A percentile compares a stretch with the other conserved stretches of the same genome.
phyloP scores from a whole-genome alignment of 2,888 invertebrate species.

The Arge pagana region DNA sequence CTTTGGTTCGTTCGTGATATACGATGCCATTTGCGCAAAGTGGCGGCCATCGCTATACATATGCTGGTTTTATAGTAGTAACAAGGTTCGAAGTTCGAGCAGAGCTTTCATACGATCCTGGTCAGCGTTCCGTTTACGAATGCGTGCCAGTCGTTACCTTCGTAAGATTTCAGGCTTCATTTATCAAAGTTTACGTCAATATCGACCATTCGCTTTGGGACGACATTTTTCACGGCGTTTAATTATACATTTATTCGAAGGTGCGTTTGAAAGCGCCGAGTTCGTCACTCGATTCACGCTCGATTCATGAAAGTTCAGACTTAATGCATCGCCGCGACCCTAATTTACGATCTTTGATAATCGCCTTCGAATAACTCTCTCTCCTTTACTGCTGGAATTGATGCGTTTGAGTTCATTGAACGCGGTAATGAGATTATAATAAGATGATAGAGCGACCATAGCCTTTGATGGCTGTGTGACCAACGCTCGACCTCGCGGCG shows the following conservation, averaged over 20 bases:
- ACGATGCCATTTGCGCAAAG: conserved; percentile 56
- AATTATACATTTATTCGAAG: too few species aligned
- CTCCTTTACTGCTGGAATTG: neutral
- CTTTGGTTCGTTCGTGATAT: conserved; percentile 51
- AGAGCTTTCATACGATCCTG: conserved; percentile 30
- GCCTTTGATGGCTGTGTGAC: conserved; percentile 10
- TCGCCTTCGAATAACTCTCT: neutral
- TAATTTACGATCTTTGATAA: too few species aligned
- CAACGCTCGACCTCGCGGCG: conserved; percentile 1
- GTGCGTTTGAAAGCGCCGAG: too few species aligned
- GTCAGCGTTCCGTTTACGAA: conserved; percentile 12
- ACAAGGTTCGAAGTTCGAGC: too few species aligned
- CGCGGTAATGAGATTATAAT: conserved; percentile 11
- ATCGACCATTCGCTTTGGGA: too few species aligned
- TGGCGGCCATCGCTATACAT: conserved; percentile 56
- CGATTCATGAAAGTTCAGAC: too few species aligned
- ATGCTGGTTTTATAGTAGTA: conserved; percentile 55
- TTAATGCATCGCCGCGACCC: too few species aligned
- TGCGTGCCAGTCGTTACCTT: conserved; percentile 8
- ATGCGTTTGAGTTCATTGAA: conserved; percentile 7
- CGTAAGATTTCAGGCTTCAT: neutral
- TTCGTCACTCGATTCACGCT: too few species aligned
- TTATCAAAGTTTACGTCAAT: too few species aligned
- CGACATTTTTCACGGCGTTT: too few species aligned
- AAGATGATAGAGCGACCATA: conserved; percentile 5